Evolutionary conservation across 2,113 vertebrate genomes (phyloP), one percentile per base, ranked within the genome.

Genomic region (Lates calcarifer): DNA sequence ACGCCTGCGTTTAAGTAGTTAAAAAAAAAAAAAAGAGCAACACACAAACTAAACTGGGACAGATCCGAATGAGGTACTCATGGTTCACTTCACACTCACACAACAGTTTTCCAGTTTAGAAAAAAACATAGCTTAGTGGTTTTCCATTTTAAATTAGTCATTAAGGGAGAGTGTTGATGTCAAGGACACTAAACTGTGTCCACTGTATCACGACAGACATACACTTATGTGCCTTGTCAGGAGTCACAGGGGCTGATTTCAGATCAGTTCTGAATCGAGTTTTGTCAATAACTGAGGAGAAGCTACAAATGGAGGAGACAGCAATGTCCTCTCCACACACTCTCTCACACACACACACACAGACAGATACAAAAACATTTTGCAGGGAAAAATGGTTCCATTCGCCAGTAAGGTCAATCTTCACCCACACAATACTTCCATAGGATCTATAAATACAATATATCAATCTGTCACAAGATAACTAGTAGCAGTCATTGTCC

Each of bases 61-160:
- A 89, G 90, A 91, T 91, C 71, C 57, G 74, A 90, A 93, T 92
- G 94, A 95, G 94, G 94, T 94, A 94, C 92, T 91, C 90, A 90
- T 57, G 92, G 93, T 94, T 94, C 89, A 92, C 88, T 93, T 93
- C 88, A 91, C 89, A 90, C 90, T 88, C 87, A 87, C 88, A 89
- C 90, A 82, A 86, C 83, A 87, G 79, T 79, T 86, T 89, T 87
- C 91, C 90, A 84, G 85, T 91, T 85, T 20, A 79, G 68, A 83
- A 81, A 70, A 89, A 62, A 64, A 67, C 45, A 37, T 76, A 93
- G 91, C 92, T 94, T 92, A 92, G 91, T 94, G 92, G 91, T 92
- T 95, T 91, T 92, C 82, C 72, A 82, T 87, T 87, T 87, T 82
- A 79, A 89, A 82, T 89, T 84, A 93, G 78, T 84, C 57, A 87